These are phyloP conservation scores for Eumeta japonica DNA, from an alignment of 1,140 invertebrate genomes.

Conservation along the genomic window DNA sequence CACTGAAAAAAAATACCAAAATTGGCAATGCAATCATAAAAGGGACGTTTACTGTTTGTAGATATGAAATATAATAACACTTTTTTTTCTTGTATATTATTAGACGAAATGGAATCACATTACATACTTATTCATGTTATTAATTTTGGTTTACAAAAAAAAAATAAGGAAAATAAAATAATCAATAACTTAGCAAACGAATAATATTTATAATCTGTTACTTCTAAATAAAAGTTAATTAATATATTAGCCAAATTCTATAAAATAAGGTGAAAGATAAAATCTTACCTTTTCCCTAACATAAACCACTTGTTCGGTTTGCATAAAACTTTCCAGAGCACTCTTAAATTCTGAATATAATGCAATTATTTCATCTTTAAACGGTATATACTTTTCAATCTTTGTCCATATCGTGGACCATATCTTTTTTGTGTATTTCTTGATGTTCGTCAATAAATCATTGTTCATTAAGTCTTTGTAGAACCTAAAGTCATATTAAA, in stretches of 20 bases:
- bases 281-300: constrained; percentile 50
- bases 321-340: constrained; percentile 68
- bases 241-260: no score
- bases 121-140: no score
- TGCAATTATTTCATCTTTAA: constrained; percentile 72
- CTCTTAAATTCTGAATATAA: constrained; percentile 68
- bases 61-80: no score
- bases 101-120: no score
- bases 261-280: no score
- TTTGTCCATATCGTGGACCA: constrained; percentile 71
- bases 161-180: no score
- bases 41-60: no score
- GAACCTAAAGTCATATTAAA: constrained; percentile 50
- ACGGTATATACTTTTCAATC: constrained; percentile 74
- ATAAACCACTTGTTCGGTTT: constrained; percentile 68
- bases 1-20: constrained; percentile 30
- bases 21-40: not conserved
- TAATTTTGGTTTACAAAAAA: no score
- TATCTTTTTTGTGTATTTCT: constrained; percentile 69
- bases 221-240: no score
- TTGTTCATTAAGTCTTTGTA: constrained; percentile 74
- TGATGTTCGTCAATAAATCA: constrained; percentile 70
- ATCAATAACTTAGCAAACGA: not conserved
- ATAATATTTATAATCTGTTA: constrained; percentile 2
- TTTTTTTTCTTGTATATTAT: no score